Evolutionary conservation across 2,888 invertebrate genomes (phyloP).

Genomic region (Drosophila fulvimacula): DNA sequence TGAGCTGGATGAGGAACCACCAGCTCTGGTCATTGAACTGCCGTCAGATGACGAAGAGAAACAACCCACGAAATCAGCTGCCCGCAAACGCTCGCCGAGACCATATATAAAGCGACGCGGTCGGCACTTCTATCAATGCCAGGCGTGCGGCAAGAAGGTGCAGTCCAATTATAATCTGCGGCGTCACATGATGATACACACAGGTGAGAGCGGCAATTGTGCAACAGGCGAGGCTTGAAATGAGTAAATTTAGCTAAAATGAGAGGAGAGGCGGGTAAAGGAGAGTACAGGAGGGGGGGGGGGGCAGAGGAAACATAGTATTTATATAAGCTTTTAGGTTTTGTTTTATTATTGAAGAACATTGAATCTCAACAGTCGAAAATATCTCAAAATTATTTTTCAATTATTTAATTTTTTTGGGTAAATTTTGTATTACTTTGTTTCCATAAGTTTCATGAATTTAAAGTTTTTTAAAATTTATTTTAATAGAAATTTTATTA

Average conservation of each 20-base stretch:
- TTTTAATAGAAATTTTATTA: no score
- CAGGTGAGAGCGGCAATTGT: constrained; percentile 67
- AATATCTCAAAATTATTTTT: no score
- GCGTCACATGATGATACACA: constrained; percentile 85
- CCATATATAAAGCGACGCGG: constrained; percentile 76
- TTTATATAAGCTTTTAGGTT: no score
- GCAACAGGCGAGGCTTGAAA: constrained; percentile 6
- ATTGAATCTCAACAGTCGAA: no score
- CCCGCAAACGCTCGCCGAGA: constrained; percentile 44
- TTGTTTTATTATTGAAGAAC: neutral
- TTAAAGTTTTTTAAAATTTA: no score
- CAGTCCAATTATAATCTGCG: constrained; percentile 84
- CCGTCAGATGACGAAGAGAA: constrained; percentile 62
- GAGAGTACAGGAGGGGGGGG: no score
- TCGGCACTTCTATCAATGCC: constrained; percentile 83
- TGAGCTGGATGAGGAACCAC: constrained; percentile 50
- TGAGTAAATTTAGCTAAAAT: neutral
- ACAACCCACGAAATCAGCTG: constrained; percentile 1
- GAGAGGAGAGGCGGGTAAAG: no score
- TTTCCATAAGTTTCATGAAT: no score
- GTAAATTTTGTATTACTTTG: no score
- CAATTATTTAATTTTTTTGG: no score
- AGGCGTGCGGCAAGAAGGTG: constrained; percentile 83
- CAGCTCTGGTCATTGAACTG: constrained; percentile 56
- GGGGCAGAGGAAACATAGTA: no score